Base-by-base conservation (phyloP, 1,140 invertebrate species). In the Tribolium castaneum region DNA sequence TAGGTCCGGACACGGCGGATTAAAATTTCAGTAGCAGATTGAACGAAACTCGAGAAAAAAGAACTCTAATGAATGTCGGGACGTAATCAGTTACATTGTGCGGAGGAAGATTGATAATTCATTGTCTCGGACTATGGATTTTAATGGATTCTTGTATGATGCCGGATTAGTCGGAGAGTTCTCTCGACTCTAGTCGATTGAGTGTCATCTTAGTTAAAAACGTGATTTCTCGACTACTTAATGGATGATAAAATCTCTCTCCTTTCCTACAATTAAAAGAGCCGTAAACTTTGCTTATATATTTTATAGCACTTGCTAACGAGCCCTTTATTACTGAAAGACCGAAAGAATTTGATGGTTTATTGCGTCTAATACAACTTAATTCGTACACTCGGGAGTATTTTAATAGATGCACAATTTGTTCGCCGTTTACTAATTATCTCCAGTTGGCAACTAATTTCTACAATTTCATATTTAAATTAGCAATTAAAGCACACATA, bases 1-100 rank as follows among this genome's bases (percentile, higher is more conserved):
- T 77, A 77, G 75, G 66, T 77, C 70, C 62, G 52, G 66, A 66
- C 52, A 77, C 59, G 75, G 52, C 66, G 75, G 49, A 77, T 77
- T 77, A 77, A 77, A 77, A 77, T 77, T 77, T 77, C 75, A 77
- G 75, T 77, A 77, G 75, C 75, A 77, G 70, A 77, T 77, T 77
- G 75, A 77, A 77, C 54, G 50, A 77, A 77, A 70, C 75, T 77
- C 39, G 70, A 77, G 70, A 77, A 77, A 77, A 70, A 70, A 77
- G 59, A 66, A 14, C 59, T 71, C 50, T 77, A 77, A 77, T 77
- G 75, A 77, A 77, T 52, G 75, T 77, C 75, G 54, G 75, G 34
- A 56, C 59, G 59, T 66, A 66, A 66, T 66, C 59, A 66, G 59
- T 66, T 66, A 66, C 59, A 66, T 66, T 66, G 59, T 66, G 59